A percentile compares a stretch with the other conserved stretches of the same genome.
Evolutionary conservation across 2,113 vertebrate species (phyloP).

Genomic region (Barbus barbus): DNA sequence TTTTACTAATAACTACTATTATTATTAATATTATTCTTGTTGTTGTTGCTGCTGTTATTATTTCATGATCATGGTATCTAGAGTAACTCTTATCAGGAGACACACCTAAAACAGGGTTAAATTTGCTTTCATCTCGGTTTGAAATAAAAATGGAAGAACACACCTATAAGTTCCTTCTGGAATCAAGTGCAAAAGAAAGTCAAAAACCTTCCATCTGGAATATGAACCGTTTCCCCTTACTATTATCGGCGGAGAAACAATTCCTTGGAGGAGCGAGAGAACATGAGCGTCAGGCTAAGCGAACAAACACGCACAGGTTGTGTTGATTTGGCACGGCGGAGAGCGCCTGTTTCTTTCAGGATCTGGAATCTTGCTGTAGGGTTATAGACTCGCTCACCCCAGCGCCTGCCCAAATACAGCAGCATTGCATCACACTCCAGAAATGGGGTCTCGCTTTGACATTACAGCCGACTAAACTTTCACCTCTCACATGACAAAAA

Average conservation of each 20-base stretch:
- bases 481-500: constrained; percentile 54
- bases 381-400: background rate
- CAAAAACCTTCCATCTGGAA: background rate
- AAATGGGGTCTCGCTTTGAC: constrained; percentile 59
- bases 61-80: too few species aligned
- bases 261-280: background rate
- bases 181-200: background rate
- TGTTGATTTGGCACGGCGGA: background rate
- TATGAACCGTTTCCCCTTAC: background rate
- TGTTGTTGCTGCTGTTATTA: too few species aligned
- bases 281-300: background rate
- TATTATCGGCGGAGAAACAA: background rate
- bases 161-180: background rate
- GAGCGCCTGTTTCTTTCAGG: background rate
- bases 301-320: constrained; percentile 6
- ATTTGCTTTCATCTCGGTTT: background rate
- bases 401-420: constrained; percentile 28
- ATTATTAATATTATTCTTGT: too few species aligned
- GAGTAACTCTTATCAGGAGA: too few species aligned
- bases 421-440: constrained; percentile 65
- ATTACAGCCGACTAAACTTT: constrained; percentile 57
- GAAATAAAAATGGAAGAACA: background rate
- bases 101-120: background rate
- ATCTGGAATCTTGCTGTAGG: background rate
- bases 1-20: too few species aligned